phyloP scores from a whole-genome alignment of 2,113 vertebrate species.

The Solea senegalensis region DNA sequence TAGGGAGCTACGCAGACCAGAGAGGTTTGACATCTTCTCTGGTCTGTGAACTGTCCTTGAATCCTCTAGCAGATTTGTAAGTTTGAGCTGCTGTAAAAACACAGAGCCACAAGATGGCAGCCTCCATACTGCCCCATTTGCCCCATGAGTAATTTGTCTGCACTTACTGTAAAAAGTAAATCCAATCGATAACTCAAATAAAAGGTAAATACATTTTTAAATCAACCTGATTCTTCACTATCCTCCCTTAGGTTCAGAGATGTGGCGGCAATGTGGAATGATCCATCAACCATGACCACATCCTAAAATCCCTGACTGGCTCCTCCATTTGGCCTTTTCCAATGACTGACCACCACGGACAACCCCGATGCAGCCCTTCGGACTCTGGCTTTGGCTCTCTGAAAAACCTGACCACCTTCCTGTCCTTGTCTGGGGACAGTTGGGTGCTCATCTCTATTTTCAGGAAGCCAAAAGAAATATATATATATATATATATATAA shows the following conservation, averaged over 20 bases:
- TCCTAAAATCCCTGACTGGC: constrained; percentile 81
- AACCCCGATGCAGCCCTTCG: constrained; percentile 70
- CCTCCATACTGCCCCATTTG: no score
- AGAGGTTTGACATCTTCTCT: no score
- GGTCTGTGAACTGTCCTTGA: no score
- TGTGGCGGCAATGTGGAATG: constrained; percentile 85
- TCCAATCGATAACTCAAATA: no score
- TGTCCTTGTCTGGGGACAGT: constrained; percentile 47
- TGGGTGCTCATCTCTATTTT: constrained; percentile 52
- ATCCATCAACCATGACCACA: constrained; percentile 84
- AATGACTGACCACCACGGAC: constrained; percentile 67
- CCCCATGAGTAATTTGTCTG: no score
- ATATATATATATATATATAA: constrained; percentile 7
- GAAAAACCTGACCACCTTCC: constrained; percentile 57
- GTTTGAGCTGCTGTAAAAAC: no score
- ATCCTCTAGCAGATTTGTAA: no score
- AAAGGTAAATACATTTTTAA: no score
- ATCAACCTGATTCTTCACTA: not conserved
- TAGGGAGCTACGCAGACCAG: no score
- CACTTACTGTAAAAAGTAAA: no score
- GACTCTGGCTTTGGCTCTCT: constrained; percentile 75
- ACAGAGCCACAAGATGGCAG: no score
- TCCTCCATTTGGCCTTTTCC: constrained; percentile 72
- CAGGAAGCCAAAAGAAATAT: constrained; percentile 60
- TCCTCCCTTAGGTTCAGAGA: constrained; percentile 77